These are phyloP conservation scores for Trididemnum clinides DNA, from an alignment of 23 tunicate genomes.

Conservation along the genomic window DNA sequence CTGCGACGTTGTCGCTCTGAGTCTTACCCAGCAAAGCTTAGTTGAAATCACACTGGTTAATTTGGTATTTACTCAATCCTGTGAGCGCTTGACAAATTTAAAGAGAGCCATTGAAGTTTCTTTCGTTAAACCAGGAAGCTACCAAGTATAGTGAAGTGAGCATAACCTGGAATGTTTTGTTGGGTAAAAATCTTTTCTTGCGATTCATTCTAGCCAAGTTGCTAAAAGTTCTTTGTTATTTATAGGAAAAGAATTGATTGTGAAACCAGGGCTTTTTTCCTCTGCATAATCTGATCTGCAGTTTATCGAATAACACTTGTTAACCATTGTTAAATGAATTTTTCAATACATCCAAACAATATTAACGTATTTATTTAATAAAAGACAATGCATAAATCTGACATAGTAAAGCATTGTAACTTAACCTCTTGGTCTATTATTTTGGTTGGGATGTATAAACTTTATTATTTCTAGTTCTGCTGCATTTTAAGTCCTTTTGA, in stretches of 20 bases:
- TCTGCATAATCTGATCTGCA: neutral
- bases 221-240: neutral
- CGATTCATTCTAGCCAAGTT: neutral
- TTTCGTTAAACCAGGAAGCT: conserved; percentile 7
- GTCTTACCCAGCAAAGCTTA: neutral
- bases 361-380: no score
- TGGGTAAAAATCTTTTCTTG: neutral
- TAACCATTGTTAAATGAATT: neutral
- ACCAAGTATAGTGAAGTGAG: neutral
- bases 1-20: neutral
- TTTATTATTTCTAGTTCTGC: no score
- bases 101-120: neutral
- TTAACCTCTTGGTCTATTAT: no score
- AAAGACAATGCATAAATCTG: no score
- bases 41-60: conserved; percentile 4
- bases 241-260: neutral
- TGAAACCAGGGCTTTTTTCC: neutral
- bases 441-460: no score
- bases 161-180: neutral
- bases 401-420: no score
- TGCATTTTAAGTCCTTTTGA: no score
- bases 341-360: no score
- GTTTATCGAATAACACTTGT: neutral
- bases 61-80: neutral
- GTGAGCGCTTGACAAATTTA: neutral